Base-by-base conservation (phyloP, 2,113 vertebrate species). In the Passer domesticus region DNA sequence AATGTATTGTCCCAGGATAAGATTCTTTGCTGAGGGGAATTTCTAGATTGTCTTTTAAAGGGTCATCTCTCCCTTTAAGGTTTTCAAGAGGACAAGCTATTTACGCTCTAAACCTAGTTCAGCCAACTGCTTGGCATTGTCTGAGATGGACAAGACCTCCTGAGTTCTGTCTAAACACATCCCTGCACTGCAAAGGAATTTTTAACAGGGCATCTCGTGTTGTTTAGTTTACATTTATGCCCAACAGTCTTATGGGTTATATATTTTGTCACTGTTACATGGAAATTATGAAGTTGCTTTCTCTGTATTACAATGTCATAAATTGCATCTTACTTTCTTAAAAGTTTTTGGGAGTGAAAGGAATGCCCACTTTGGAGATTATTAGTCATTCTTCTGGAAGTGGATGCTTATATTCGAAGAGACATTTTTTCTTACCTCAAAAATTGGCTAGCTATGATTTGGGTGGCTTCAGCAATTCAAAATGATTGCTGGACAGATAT, bases 381-480 rank as follows among this genome's bases (percentile, higher is more conserved):
- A 27, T 76, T 35, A 72, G 6, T 55, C 5, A 2, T 70, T 82
- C 15, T 81, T 84, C 14, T 90, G 60, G 47, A 92, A 92, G 8
- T 33, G 5, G 7, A 62, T 67, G 18, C 7, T 35, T 74, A 35
- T 53, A 60, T 68, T 86, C 30, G 9, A 49, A 47, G 20, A 75
- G 2, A 30, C 1, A 4, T 39, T 37, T 44, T 39, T 33, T 47
- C 7, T 30, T 25, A 0, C 1, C 13, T 6, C 0, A 16, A 8
- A 59, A 67, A 33, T 27, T 68, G 58, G 3, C 31, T 73, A 68
- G 4, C 15, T 27, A 8, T 85, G 17, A n/a, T 79, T 91, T 90
- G 39, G 4, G 9, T 64, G 17, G 9, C 39, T 77, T 89, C 47
- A 80, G 28, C 55, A 86, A 12, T 69, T 92, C 8, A 39, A 27